Evolutionary conservation across 2,888 invertebrate species (phyloP), one percentile per base, ranked within the genome.

Genomic region (Caenorhabditis doughertyi): DNA sequence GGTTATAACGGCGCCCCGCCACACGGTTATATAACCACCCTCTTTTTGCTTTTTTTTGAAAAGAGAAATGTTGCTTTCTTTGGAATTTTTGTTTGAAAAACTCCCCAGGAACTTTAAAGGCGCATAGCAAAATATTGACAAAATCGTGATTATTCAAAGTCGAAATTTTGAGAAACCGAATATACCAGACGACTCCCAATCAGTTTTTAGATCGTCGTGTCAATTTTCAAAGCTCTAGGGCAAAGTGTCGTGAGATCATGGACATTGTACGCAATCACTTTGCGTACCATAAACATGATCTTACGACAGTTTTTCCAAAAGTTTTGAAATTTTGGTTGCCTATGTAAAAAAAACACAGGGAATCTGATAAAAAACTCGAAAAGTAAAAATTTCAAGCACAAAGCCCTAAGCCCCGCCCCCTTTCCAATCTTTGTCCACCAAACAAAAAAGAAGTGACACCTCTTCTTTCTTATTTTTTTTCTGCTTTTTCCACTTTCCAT

Each of bases 31-130:
- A 21, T 44, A 25, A 8, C 23, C 25, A 11, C 9, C 32, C 16
- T 29, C 32, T 39, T 55, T 23, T 56, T 39, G 25, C 25, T 49
- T 65, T 65, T 25, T 25, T 29, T 60, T 18, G 32, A n/a, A n/a
- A n/a, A n/a, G n/a, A n/a, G n/a, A 39, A 39, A 39, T 27, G 55
- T 25, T 25, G 27, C 49, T 3, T 18, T 49, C 16, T 49, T 49
- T 49, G 21, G n/a, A n/a, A n/a, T n/a, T n/a, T n/a, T n/a, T n/a
- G n/a, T n/a, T n/a, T n/a, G n/a, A n/a, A n/a, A n/a, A n/a, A n/a
- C n/a, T n/a, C n/a, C n/a, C n/a, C n/a, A n/a, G n/a, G n/a, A n/a
- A n/a, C n/a, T n/a, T n/a, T n/a, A n/a, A n/a, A n/a, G n/a, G n/a
- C n/a, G n/a, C n/a, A n/a, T n/a, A n/a, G n/a, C n/a, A n/a, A n/a